These are phyloP conservation scores for Aphelenchoides fujianensis DNA, from an alignment of 1,140 invertebrate species.

Conservation along the genomic window DNA sequence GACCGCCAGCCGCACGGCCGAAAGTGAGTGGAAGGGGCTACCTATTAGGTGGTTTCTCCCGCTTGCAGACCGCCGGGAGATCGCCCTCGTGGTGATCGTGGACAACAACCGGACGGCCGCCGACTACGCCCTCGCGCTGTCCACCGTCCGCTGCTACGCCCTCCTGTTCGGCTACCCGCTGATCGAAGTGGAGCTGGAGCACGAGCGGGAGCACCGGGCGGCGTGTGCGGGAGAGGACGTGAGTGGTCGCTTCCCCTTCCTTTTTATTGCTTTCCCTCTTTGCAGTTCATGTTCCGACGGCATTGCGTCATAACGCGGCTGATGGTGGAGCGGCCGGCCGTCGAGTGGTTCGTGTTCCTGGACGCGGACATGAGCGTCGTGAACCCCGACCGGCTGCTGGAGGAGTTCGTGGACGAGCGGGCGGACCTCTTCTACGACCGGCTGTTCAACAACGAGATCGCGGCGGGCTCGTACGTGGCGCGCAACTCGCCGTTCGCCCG, in stretches of 20 bases:
- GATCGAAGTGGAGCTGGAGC: slow-evolving; percentile 14
- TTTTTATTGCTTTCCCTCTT: background rate
- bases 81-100: slow-evolving; percentile 63
- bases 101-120: slow-evolving; percentile 1
- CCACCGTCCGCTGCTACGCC: slow-evolving; percentile 28
- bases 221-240: slow-evolving; percentile 28
- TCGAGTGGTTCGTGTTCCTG: slow-evolving; percentile 43
- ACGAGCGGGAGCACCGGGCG: background rate
- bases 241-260: background rate
- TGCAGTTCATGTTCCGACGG: slow-evolving; percentile 50
- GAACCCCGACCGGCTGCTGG: slow-evolving; percentile 44
- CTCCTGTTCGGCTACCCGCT: slow-evolving; percentile 19
- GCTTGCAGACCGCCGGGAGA: too few species aligned
- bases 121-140: slow-evolving; percentile 27
- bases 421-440: slow-evolving; percentile 45
- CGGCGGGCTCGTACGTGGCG: slow-evolving; percentile 43
- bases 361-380: slow-evolving; percentile 49
- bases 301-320: slow-evolving; percentile 42
- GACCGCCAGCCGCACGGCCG: too few species aligned
- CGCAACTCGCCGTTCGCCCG: slow-evolving; percentile 36
- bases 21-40: too few species aligned
- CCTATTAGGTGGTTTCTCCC: too few species aligned
- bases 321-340: slow-evolving; percentile 19
- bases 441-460: slow-evolving; percentile 45
- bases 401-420: slow-evolving; percentile 30